Evolutionary conservation across 2,113 vertebrate genomes (phyloP).

Genomic region (Periophthalmodon schlosseri): DNA sequence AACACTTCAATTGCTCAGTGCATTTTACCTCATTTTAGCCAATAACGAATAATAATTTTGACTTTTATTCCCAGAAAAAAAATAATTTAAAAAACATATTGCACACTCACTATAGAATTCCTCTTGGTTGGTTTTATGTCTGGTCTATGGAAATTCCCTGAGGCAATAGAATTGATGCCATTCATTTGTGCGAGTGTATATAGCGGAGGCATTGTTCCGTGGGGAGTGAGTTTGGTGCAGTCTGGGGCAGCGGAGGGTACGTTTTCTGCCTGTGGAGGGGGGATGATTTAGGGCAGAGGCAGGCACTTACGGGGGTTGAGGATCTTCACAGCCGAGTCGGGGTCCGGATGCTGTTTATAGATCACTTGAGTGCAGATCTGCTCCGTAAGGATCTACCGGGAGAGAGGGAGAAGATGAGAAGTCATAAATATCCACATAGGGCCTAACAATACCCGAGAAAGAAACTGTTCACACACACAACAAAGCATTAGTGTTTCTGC

Average conservation of each 20-base stretch:
- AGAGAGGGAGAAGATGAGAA: constrained; percentile 31
- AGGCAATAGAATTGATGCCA: constrained; percentile 53
- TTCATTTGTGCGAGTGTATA: constrained; percentile 60
- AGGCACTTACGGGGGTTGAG: constrained; percentile 95
- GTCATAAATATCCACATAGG: constrained; percentile 49
- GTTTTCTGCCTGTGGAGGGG: constrained; percentile 9
- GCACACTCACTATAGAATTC: constrained; percentile 33
- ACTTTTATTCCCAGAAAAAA: constrained; percentile 23
- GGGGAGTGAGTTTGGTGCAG: constrained; percentile 46
- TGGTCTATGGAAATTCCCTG: constrained; percentile 45
- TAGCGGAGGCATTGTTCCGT: constrained; percentile 36
- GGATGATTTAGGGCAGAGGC: constrained; percentile 59
- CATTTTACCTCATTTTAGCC: not conserved
- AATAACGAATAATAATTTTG: not conserved
- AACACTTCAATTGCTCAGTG: too few species aligned
- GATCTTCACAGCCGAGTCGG: constrained; percentile 95
- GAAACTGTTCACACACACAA: constrained; percentile 15
- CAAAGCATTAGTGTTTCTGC: not conserved
- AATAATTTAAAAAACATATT: constrained; percentile 23
- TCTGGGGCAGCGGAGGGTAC: constrained; percentile 40
- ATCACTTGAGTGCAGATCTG: constrained; percentile 97
- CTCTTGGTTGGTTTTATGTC: constrained; percentile 31
- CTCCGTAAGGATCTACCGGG: constrained; percentile 90
- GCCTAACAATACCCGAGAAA: constrained; percentile 43
- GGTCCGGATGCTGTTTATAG: constrained; percentile 97